These are phyloP conservation scores for Ophion obscuratus DNA, from an alignment of 2,888 invertebrate genomes.

Conservation along the genomic window DNA sequence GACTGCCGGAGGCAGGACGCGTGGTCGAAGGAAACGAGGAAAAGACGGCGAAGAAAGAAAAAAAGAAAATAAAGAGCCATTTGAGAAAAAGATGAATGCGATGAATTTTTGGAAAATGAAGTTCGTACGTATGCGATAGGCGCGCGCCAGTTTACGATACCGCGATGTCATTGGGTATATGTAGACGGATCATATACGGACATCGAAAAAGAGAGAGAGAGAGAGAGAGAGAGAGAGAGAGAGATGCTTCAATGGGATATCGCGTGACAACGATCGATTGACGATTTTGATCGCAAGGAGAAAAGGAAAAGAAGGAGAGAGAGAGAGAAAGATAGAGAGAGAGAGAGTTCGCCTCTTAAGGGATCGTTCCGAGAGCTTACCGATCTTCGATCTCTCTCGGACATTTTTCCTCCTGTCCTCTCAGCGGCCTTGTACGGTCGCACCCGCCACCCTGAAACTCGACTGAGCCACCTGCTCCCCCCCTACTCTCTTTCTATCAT, in stretches of 20 bases:
- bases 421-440: constrained; percentile 81
- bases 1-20: constrained; percentile 20
- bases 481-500: constrained; percentile 49
- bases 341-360: constrained; percentile 52
- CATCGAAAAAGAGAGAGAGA: constrained; percentile 42
- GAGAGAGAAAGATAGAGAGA: constrained; percentile 18
- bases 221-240: constrained; percentile 22
- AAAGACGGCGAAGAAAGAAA: not conserved
- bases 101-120: constrained; percentile 59
- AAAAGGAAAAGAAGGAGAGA: constrained; percentile 6
- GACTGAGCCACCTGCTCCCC: constrained; percentile 72
- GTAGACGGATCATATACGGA: not conserved
- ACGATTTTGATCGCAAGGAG: constrained; percentile 57
- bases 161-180: constrained; percentile 38
- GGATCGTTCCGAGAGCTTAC: constrained; percentile 60
- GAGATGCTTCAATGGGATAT: constrained; percentile 70
- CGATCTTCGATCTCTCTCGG: constrained; percentile 60
- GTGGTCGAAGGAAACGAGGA: not conserved
- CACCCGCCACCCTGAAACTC: constrained; percentile 76
- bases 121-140: constrained; percentile 35
- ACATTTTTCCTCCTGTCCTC: constrained; percentile 45
- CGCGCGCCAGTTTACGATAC: constrained; percentile 22
- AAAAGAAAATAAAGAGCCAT: not conserved
- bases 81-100: constrained; percentile 1
- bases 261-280: constrained; percentile 69